These are phyloP conservation scores for Drosophila setifemur DNA, from an alignment of 1,140 invertebrate species.

Conservation along the genomic window DNA sequence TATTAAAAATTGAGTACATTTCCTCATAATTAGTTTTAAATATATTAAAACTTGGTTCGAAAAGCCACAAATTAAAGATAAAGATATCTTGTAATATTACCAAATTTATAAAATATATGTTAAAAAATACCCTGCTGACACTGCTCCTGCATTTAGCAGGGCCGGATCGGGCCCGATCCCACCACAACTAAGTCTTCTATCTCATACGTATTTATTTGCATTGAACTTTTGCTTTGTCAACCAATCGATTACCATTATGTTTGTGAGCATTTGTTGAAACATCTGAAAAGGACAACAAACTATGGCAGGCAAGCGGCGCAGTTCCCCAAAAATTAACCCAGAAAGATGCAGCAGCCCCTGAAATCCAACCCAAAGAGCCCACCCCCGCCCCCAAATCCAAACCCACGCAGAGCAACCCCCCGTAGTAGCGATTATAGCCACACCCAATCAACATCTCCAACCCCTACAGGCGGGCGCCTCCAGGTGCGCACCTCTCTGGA, in stretches of 20 bases:
- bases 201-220: slow-evolving; percentile 41
- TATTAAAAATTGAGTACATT: too few species aligned
- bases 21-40: too few species aligned
- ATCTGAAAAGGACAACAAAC: slow-evolving; percentile 74
- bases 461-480: slow-evolving; percentile 72
- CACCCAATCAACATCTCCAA: slow-evolving; percentile 56
- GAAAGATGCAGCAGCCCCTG: slow-evolving; percentile 3
- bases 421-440: slow-evolving; percentile 34
- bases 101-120: not conserved
- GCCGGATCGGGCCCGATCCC: not conserved
- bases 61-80: too few species aligned
- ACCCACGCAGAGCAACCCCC: slow-evolving; percentile 12
- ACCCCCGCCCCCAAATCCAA: not conserved
- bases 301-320: slow-evolving; percentile 66
- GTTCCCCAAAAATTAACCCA: not conserved
- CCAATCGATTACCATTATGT: slow-evolving; percentile 35
- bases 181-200: slow-evolving; percentile 26
- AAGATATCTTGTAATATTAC: too few species aligned
- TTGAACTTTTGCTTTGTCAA: slow-evolving; percentile 34
- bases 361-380: not conserved
- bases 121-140: not conserved
- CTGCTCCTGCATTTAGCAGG: not conserved
- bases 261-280: slow-evolving; percentile 43
- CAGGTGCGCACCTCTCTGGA: slow-evolving; percentile 68
- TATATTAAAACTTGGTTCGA: too few species aligned